Evolutionary conservation across 2,113 vertebrate species (phyloP).

Genomic region (Rattus rattus): DNA sequence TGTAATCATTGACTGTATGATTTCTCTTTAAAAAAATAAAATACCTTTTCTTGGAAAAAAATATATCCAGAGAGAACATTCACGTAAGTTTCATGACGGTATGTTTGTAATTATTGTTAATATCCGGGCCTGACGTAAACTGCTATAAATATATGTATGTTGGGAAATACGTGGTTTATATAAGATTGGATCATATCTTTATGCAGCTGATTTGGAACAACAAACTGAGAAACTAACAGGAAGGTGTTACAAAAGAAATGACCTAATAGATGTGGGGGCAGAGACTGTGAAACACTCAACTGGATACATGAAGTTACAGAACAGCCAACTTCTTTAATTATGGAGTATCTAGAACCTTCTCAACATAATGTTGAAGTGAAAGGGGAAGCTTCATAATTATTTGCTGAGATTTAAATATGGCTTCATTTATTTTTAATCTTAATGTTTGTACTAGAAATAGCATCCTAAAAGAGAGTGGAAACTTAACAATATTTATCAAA

Average conservation of each 20-base stretch:
- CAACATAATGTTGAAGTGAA: not conserved
- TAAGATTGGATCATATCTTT: not conserved
- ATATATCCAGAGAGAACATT: not conserved
- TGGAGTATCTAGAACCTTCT: not conserved
- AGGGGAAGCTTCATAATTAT: not conserved
- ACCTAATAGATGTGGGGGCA: not conserved
- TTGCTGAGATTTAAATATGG: not conserved
- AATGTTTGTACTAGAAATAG: not conserved
- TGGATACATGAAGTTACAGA: not conserved
- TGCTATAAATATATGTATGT: not conserved
- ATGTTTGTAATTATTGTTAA: not conserved
- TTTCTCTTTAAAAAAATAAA: conserved; percentile 79
- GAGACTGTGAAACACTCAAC: not conserved
- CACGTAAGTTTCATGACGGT: not conserved
- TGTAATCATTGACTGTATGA: conserved; percentile 79
- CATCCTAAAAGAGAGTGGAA: not conserved
- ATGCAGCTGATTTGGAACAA: not conserved
- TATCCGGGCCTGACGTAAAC: not conserved
- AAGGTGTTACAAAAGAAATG: not conserved
- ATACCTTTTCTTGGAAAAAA: not conserved
- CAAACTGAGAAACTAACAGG: not conserved
- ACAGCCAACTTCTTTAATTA: not conserved
- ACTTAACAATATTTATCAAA: not conserved
- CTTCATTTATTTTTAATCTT: conserved; percentile 12
- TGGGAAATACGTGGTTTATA: not conserved